Evolutionary conservation across 2,797 vertebrate species (phyloP).

Genomic region (Chloroceryle inda): DNA sequence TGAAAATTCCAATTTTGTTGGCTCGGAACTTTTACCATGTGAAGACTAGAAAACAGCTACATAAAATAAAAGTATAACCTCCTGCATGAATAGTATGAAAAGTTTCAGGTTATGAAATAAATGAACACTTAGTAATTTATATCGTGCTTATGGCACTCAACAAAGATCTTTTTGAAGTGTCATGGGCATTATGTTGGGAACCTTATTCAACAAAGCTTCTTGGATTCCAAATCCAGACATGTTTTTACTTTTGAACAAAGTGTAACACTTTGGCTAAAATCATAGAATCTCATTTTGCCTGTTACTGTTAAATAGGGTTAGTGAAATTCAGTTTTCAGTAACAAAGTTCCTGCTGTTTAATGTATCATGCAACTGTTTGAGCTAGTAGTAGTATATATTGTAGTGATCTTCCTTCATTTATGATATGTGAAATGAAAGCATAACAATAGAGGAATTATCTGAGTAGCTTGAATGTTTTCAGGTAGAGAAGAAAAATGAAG

Average conservation of each 20-base stretch:
- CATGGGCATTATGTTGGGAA: accelerated
- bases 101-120: not conserved
- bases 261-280: not conserved
- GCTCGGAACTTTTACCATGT: not conserved
- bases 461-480: not conserved
- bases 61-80: not conserved
- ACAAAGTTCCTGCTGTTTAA: not conserved
- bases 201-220: not conserved
- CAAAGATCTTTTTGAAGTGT: not conserved
- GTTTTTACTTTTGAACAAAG: not conserved
- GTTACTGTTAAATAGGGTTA: not conserved
- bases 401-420: not conserved
- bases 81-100: not conserved
- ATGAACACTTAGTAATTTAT: not conserved
- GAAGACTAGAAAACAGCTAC: not conserved
- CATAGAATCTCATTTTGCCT: not conserved
- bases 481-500: not conserved
- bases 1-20: not conserved
- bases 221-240: not conserved
- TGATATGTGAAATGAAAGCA: not conserved
- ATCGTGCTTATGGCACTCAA: not conserved
- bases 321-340: not conserved
- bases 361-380: not conserved
- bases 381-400: not conserved
- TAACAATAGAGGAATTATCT: not conserved